Percentiles rank a stretch among this genome's conserved stretches.
Conservation (phyloP, 2,888 invertebrate species). For the Calameuta pallipes region DNA sequence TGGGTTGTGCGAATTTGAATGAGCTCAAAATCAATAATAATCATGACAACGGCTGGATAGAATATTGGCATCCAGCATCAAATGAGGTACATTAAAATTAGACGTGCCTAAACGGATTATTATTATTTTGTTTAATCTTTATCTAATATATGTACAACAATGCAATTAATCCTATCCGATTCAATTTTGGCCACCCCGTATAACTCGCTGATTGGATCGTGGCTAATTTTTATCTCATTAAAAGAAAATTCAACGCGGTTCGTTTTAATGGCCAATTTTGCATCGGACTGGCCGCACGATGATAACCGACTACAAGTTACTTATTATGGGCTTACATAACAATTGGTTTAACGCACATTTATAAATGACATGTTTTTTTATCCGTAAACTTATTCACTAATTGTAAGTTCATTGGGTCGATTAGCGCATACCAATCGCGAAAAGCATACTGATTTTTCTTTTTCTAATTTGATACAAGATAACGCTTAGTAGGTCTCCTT, state of each 20-base stretch:
- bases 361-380: background rate
- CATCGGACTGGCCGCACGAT: background rate
- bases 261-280: background rate
- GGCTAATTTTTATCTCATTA: background rate
- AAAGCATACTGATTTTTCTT: constrained; percentile 16
- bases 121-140: background rate
- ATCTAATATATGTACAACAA: constrained; percentile 1
- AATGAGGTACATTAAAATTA: background rate
- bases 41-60: background rate
- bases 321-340: background rate
- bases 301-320: background rate
- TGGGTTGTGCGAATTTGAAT: background rate
- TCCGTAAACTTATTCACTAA: background rate
- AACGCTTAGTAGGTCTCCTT: constrained; percentile 2
- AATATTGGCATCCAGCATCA: background rate
- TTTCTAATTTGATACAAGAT: constrained; percentile 11
- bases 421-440: background rate
- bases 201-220: background rate
- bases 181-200: background rate
- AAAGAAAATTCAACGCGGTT: background rate
- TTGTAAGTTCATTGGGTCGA: background rate
- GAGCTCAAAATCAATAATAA: background rate
- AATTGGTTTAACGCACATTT: background rate
- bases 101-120: background rate
- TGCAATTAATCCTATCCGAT: background rate